Evolutionary conservation across 2,888 invertebrate species (phyloP).

Genomic region (Hyposoter didymator): DNA sequence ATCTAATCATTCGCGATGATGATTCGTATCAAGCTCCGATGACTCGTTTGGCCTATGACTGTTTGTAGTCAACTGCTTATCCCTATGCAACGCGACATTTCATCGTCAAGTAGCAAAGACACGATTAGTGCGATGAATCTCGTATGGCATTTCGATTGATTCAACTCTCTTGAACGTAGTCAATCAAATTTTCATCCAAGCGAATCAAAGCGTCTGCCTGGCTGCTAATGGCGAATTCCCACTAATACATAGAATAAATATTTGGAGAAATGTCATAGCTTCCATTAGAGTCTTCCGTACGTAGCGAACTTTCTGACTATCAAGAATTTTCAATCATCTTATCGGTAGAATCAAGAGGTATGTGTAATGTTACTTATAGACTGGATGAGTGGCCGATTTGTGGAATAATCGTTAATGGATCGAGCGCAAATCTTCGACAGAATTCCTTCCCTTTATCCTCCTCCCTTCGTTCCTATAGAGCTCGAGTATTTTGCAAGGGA

Average conservation of each 20-base stretch:
- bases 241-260: neutral
- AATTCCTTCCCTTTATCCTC: conserved; percentile 11
- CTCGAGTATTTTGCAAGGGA: conserved; percentile 58
- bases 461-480: conserved; percentile 2
- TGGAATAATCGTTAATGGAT: conserved; percentile 66
- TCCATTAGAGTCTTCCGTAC: neutral
- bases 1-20: neutral
- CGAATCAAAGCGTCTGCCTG: neutral
- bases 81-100: neutral
- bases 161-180: neutral
- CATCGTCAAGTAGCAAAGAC: neutral
- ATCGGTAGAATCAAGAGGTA: neutral
- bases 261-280: neutral
- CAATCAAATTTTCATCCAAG: neutral
- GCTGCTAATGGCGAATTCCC: neutral
- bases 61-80: neutral
- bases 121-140: neutral
- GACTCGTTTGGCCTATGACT: neutral
- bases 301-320: neutral
- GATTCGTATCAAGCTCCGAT: neutral
- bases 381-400: conserved; percentile 39
- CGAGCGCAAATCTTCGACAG: conserved; percentile 52
- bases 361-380: conserved; percentile 29
- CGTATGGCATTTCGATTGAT: neutral
- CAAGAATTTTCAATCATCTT: neutral